Percentiles rank a stretch among this genome's conserved stretches.
These are phyloP conservation scores for Coendou prehensilis DNA, from an alignment of 2,797 vertebrate genomes.

Conservation along the genomic window DNA sequence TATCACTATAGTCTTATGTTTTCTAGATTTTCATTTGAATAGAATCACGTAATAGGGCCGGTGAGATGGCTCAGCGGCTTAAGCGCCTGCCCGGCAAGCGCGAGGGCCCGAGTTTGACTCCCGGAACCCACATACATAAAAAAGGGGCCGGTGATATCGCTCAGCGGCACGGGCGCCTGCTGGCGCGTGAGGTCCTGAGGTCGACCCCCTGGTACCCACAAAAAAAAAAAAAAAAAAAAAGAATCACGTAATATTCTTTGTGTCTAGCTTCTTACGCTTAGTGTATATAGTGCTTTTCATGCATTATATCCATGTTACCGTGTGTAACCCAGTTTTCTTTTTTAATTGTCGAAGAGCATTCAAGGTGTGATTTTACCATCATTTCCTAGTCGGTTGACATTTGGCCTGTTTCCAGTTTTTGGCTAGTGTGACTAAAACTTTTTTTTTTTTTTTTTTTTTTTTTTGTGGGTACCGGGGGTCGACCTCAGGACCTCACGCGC, in stretches of 20 bases:
- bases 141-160: no score
- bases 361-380: neutral
- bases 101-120: no score
- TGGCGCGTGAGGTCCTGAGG: no score
- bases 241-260: neutral
- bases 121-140: no score
- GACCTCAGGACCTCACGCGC: no score
- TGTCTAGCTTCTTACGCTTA: neutral
- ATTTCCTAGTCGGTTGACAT: neutral
- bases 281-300: neutral
- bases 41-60: neutral
- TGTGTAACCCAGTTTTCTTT: neutral
- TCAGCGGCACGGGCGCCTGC: no score
- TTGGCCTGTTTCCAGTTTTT: conserved; percentile 1
- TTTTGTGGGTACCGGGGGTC: no score
- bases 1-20: neutral
- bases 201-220: no score
- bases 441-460: neutral
- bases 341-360: neutral
- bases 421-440: neutral
- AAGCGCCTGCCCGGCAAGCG: no score
- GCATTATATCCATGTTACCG: neutral
- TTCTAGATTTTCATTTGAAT: conserved; percentile 24
- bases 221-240: no score
- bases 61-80: no score